These are phyloP conservation scores for Drosophila lowei DNA, from an alignment of 1,140 invertebrate genomes.

Conservation along the genomic window DNA sequence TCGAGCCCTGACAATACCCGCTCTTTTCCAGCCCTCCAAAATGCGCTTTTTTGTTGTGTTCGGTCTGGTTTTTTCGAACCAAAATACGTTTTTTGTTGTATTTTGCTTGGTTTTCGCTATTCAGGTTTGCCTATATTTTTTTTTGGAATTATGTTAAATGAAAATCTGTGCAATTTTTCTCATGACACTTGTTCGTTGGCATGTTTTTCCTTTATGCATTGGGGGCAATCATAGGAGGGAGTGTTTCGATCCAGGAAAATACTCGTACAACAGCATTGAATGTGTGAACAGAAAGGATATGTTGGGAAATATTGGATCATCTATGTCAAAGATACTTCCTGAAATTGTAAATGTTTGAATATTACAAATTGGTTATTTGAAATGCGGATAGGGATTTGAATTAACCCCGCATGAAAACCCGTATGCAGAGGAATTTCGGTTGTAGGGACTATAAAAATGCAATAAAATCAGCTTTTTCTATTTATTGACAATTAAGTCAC, in stretches of 20 bases:
- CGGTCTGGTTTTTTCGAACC: constrained; percentile 17
- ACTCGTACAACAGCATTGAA: neutral
- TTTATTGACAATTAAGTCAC: no score
- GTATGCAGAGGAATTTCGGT: no score
- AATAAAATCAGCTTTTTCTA: no score
- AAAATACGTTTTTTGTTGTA: constrained; percentile 25
- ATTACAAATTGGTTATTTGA: no score
- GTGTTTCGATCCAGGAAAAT: neutral
- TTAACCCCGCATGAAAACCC: no score
- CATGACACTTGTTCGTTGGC: constrained; percentile 73
- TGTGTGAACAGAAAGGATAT: neutral
- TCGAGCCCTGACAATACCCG: constrained; percentile 50
- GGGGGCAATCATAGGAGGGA: constrained; percentile 26
- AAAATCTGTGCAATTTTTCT: constrained; percentile 72
- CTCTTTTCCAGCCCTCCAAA: constrained; percentile 16
- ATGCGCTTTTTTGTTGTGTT: constrained; percentile 32
- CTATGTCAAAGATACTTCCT: no score
- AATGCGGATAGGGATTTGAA: no score
- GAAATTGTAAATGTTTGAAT: no score
- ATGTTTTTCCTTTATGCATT: constrained; percentile 55
- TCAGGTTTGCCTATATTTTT: constrained; percentile 31
- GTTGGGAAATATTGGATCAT: no score
- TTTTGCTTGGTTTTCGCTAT: constrained; percentile 35
- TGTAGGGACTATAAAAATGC: no score
- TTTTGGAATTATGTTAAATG: constrained; percentile 66